Evolutionary conservation across 2,888 invertebrate genomes (phyloP), one percentile per base, ranked within the genome.

Genomic region (Catocala sponsa): DNA sequence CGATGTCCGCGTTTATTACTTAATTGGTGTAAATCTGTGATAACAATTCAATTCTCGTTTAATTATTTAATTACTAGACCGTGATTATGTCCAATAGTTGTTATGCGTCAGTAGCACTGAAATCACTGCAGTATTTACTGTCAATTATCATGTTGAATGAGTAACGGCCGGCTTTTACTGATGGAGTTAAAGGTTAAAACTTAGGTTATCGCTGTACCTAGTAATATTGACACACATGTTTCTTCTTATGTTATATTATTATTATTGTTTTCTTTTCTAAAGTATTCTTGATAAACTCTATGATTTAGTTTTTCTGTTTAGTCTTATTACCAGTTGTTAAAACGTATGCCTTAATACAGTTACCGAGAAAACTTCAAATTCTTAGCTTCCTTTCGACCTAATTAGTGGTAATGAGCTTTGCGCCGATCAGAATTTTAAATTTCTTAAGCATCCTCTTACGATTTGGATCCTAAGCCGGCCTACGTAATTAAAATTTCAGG

Each of bases 91-190:
- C 10, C 41, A 25, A 9, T 57, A 46, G 0, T n/a, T n/a, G 6
- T 7, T 11, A 38, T 51, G 25, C 51, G 25, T 51, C 44, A 44
- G 12, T 55, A 15, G 12, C 25, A n/a, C 25, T 43, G 11, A 38
- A 58, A 58, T 58, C 51, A 41, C n/a, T 51, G 57, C 38, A 25
- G 12, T 32, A 38, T 46, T 25, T 25, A 42, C 41, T 25, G 11
- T 51, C 6, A 15, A 50, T 25, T 44, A 46, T 57, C 7, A 44
- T 49, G 10, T 35, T 13, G 9, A 9, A 51, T 15, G 11, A 44
- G 50, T 32, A 35, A 13, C 35, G 11, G n/a, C 6, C 46, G 46
- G 46, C 12, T 46, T 50, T 50, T 38, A 50, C 32, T 35, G 50
- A 50, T 12, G 12, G 33, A 9, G 12, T 10, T 38, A 35, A 50